Percentiles rank a stretch among this genome's conserved stretches.
Evolutionary conservation across 1,140 invertebrate genomes (phyloP).

Genomic region (Drosophila orena): DNA sequence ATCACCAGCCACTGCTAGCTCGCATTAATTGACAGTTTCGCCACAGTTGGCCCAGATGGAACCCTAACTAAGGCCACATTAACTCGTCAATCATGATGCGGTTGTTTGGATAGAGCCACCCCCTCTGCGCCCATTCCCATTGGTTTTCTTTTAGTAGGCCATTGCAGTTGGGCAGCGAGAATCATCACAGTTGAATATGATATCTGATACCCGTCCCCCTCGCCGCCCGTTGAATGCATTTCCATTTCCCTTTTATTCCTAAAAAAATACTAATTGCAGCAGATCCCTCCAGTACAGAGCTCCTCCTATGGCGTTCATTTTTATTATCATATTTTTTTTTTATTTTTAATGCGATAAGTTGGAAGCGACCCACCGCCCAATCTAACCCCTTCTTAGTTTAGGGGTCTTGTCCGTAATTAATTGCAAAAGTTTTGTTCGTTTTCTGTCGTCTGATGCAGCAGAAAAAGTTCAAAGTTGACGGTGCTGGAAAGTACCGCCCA

Average conservation of each 20-base stretch:
- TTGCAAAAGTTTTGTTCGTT: conserved; percentile 71
- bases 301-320: conserved; percentile 33
- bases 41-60: conserved; percentile 32
- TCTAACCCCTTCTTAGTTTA: conserved; percentile 30
- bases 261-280: conserved; percentile 52
- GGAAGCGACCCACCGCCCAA: not conserved
- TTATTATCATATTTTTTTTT: conserved; percentile 20
- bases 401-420: conserved; percentile 69
- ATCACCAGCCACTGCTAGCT: conserved; percentile 41
- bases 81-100: conserved; percentile 61
- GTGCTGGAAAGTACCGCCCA: conserved; percentile 13
- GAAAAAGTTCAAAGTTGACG: conserved; percentile 61
- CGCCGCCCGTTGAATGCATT: conserved; percentile 35
- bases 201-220: conserved; percentile 1
- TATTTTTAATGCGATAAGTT: conserved; percentile 36
- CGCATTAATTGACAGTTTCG: conserved; percentile 59
- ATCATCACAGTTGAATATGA: conserved; percentile 34
- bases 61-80: conserved; percentile 47
- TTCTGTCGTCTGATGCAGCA: conserved; percentile 38
- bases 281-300: conserved; percentile 3
- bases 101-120: conserved; percentile 14
- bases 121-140: conserved; percentile 12
- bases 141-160: conserved; percentile 55
- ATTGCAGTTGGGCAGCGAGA: conserved; percentile 21
- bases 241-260: conserved; percentile 44